Conservation (phyloP, 53 echinoderm and acorn worm species). For the Arbacia lixula region DNA sequence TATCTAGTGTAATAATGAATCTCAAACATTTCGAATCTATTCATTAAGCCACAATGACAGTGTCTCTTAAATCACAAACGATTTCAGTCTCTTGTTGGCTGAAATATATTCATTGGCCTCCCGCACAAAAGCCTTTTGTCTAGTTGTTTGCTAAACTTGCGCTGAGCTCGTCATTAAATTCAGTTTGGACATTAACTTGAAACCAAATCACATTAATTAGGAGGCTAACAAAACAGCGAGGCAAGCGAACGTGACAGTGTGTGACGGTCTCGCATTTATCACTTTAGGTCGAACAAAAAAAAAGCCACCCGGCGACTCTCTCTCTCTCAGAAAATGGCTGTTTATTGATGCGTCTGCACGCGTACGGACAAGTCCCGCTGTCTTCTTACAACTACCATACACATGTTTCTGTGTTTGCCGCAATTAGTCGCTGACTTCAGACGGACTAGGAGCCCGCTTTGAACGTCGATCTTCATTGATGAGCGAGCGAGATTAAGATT, state of each 20-base stretch:
- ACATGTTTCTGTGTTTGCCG: conserved; percentile 49
- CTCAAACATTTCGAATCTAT: too few species aligned
- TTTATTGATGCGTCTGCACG: conserved; percentile 54
- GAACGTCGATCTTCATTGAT: conserved; percentile 20
- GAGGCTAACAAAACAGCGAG: conserved; percentile 27
- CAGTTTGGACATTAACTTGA: conserved; percentile 6
- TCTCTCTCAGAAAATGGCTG: conserved; percentile 38
- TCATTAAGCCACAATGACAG: too few species aligned
- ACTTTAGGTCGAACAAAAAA: conserved; percentile 11
- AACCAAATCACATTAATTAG: conserved; percentile 31
- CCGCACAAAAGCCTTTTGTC: too few species aligned
- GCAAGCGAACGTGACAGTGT: conserved; percentile 39
- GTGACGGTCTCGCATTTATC: conserved; percentile 17
- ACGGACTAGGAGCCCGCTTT: conserved; percentile 30
- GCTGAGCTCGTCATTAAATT: conserved; percentile 18
- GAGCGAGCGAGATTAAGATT: conserved; percentile 20
- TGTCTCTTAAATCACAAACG: too few species aligned
- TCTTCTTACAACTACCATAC: conserved; percentile 44
- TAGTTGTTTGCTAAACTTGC: too few species aligned
- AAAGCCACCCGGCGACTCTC: background rate
- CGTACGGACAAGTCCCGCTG: conserved; percentile 13
- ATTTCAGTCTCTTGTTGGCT: too few species aligned
- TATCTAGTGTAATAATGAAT: too few species aligned
- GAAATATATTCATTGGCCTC: too few species aligned
- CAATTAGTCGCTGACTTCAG: conserved; percentile 56